A percentile compares a stretch with the other conserved stretches of the same genome.
phyloP scores from a whole-genome alignment of 1,140 invertebrate genomes.

The Cheumatopsyche charites region DNA sequence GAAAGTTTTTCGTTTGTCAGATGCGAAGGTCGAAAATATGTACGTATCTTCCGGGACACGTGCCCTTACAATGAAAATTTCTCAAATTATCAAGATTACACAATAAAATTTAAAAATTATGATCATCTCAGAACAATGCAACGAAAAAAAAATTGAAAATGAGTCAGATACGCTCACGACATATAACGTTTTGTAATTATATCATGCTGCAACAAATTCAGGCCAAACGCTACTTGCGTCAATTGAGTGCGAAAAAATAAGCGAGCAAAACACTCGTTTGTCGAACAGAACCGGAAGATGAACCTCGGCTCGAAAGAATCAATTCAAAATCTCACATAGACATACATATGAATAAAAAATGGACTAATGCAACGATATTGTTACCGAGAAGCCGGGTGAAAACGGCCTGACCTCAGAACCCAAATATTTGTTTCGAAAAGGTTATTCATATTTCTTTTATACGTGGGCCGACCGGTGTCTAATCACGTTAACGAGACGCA shows the following conservation, averaged over 20 bases:
- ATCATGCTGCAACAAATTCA: conserved; percentile 10
- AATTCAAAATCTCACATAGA: background rate
- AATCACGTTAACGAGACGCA: conserved; percentile 2
- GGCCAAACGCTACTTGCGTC: conserved; percentile 11
- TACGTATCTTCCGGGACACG: conserved; percentile 3
- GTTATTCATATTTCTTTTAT: conserved; percentile 7
- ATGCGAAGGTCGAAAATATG: conserved; percentile 12
- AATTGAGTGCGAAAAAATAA: conserved; percentile 3
- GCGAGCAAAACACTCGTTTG: background rate
- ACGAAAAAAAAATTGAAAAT: no score
- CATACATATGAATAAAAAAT: background rate
- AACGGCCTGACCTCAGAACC: conserved; percentile 22
- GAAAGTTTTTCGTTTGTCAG: conserved; percentile 8
- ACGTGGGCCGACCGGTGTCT: background rate
- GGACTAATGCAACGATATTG: background rate
- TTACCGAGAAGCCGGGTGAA: conserved; percentile 10
- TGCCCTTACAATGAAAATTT: background rate
- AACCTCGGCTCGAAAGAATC: no score
- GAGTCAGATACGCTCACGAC: no score
- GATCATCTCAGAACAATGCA: no score
- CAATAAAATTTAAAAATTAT: no score
- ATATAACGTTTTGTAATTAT: conserved; percentile 1
- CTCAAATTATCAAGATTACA: no score
- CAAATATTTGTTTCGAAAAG: conserved; percentile 28
- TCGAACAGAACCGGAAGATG: no score